Evolutionary conservation across 1,140 invertebrate genomes (phyloP).

Genomic region (Magallana ariakensis): DNA sequence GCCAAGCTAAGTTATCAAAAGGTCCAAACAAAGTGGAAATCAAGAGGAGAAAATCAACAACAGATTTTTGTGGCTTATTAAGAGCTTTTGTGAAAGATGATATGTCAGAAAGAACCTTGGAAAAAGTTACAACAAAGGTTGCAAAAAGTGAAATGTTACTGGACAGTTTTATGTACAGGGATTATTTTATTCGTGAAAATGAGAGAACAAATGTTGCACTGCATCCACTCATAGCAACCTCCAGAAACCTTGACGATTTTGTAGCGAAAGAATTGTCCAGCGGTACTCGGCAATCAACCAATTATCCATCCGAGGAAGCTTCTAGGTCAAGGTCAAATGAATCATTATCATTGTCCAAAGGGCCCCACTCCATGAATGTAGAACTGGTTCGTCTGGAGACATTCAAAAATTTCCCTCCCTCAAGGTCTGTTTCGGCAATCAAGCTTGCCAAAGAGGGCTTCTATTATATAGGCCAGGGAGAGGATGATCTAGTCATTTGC

Average conservation of each 20-base stretch:
- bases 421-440: slow-evolving; percentile 28
- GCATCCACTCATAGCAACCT: background rate
- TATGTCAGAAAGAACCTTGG: too few relatives aligned
- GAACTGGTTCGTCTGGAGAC: slow-evolving; percentile 44
- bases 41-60: too few relatives aligned
- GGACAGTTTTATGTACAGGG: background rate
- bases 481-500: slow-evolving; percentile 50
- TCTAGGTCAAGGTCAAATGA: too few relatives aligned
- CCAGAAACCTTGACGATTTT: background rate
- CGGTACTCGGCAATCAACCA: background rate
- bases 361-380: slow-evolving; percentile 11
- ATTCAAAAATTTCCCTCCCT: slow-evolving; percentile 50
- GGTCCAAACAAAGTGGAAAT: too few relatives aligned
- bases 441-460: slow-evolving; percentile 56
- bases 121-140: too few relatives aligned
- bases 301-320: background rate
- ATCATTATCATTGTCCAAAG: too few relatives aligned
- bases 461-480: slow-evolving; percentile 43
- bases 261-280: background rate
- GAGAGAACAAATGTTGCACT: too few relatives aligned
- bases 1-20: too few relatives aligned
- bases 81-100: too few relatives aligned
- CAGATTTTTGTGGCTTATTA: too few relatives aligned
- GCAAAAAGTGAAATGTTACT: background rate
- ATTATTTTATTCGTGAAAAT: background rate